Base-by-base conservation (phyloP, 64 coral and sea anemone genomes). In the Acropora yongei region DNA sequence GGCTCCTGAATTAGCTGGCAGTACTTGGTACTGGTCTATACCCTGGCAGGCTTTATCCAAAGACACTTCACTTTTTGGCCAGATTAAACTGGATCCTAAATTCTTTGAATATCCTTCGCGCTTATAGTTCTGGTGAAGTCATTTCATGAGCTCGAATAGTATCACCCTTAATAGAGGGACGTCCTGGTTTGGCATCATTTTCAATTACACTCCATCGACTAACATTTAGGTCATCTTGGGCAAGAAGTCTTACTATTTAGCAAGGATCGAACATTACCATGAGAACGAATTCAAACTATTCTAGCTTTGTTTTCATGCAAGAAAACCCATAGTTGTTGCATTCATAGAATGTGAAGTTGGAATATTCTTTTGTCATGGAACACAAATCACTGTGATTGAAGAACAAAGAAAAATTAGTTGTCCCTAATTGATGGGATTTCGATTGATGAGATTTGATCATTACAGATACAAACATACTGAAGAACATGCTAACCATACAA, bases 1-100 rank as follows among this genome's bases (percentile, higher is more conserved):
- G 41, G 43, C 44, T 73, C 83, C 3, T 67, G 46, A 2, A 86
- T 69, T 5, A 87, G 66, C 47, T 75, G 84, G 45, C 84, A 87
- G 41, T 76, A 87, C 20, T 87, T 87, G 2, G 84, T 51, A 1
- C 17, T 18, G 1, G 71, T 13, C 0, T 42, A 49, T 2, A 87
- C 17, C 84, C 84, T 51, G 48, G 68, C 84, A 18, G 75, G 47
- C 12, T 87, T 87, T 48, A 41, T n/a, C 74, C 67, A 6, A 19
- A 40, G 17, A 0, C 18, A 0, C 11, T 14, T 87, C 0, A 75
- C 7, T 19, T 46, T 20, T 3, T 30, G n/a, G n/a, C 41, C 12
- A 55, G 47, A 2, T 17, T 10, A 13, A 87, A 39, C 3, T 51
- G 2, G 3, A 50, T 18, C 1, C 68, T n/a, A 46, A 87, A 14